These are phyloP conservation scores for Chromobotia macracanthus DNA, from an alignment of 2,797 vertebrate species.

Conservation along the genomic window DNA sequence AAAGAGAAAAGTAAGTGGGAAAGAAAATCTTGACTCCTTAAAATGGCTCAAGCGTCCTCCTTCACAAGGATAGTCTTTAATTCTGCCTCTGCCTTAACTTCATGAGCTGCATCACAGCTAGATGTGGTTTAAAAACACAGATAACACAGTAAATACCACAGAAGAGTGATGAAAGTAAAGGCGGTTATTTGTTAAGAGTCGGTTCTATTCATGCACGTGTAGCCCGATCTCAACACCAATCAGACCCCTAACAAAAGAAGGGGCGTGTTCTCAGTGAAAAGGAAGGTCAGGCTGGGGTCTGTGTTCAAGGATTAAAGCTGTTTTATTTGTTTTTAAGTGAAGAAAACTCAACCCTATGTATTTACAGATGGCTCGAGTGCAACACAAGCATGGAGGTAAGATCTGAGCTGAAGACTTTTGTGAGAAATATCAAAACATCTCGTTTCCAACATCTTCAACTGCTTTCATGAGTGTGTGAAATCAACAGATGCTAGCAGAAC, in stretches of 20 bases:
- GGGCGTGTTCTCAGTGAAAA: slow-evolving; percentile 45
- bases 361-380: not conserved
- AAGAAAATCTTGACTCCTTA: not conserved
- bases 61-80: not conserved
- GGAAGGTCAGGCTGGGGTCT: not conserved
- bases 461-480: slow-evolving; percentile 21
- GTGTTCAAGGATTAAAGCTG: slow-evolving; percentile 15
- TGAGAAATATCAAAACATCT: not conserved
- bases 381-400: not conserved
- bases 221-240: slow-evolving; percentile 51
- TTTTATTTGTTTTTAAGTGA: slow-evolving; percentile 34
- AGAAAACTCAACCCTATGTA: not conserved
- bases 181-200: slow-evolving; percentile 49
- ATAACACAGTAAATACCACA: slow-evolving; percentile 21
- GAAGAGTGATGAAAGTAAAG: slow-evolving; percentile 29
- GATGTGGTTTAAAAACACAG: slow-evolving; percentile 20
- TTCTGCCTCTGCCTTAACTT: not conserved
- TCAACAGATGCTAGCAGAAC: slow-evolving; percentile 48
- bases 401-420: not conserved
- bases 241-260: slow-evolving; percentile 38
- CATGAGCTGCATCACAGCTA: slow-evolving; percentile 10
- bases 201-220: slow-evolving; percentile 40
- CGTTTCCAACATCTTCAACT: slow-evolving; percentile 9
- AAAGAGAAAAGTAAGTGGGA: slow-evolving; percentile 27
- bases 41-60: not conserved